Conservation (phyloP, 2,113 vertebrate species). For the Cyanoliseus patagonus region DNA sequence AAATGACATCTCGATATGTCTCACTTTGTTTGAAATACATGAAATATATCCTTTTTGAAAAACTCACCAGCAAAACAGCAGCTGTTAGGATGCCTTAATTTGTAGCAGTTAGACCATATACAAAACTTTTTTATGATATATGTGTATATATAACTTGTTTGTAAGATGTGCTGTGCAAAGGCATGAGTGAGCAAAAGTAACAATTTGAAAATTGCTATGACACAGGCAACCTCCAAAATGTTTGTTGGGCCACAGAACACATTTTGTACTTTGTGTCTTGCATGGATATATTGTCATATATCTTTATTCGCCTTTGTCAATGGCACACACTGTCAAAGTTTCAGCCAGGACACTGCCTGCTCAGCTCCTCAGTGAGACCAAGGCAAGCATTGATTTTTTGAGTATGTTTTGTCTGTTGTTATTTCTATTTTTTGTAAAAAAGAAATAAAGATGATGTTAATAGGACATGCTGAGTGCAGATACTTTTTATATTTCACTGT, state of each 20-base stretch:
- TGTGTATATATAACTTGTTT: conserved; percentile 72
- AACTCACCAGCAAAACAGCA: conserved; percentile 74
- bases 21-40: conserved; percentile 51
- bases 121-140: conserved; percentile 62
- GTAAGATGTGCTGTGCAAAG: conserved; percentile 68
- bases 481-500: conserved; percentile 31
- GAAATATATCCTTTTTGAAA: conserved; percentile 41
- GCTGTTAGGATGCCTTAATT: conserved; percentile 79
- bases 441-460: conserved; percentile 74
- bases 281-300: conserved; percentile 69
- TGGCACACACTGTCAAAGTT: background rate
- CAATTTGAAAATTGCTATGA: conserved; percentile 42
- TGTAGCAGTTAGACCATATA: conserved; percentile 63
- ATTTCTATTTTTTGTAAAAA: conserved; percentile 81
- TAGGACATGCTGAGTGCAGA: conserved; percentile 26
- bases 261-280: conserved; percentile 62
- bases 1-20: conserved; percentile 32
- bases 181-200: conserved; percentile 58
- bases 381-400: conserved; percentile 56
- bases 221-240: conserved; percentile 17
- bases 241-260: conserved; percentile 41
- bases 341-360: conserved; percentile 47
- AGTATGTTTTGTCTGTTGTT: conserved; percentile 59
- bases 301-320: conserved; percentile 52
- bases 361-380: conserved; percentile 38